Evolutionary conservation across 2,888 invertebrate species (phyloP), one percentile per base, ranked within the genome.

Genomic region (Drosophila bunnanda): DNA sequence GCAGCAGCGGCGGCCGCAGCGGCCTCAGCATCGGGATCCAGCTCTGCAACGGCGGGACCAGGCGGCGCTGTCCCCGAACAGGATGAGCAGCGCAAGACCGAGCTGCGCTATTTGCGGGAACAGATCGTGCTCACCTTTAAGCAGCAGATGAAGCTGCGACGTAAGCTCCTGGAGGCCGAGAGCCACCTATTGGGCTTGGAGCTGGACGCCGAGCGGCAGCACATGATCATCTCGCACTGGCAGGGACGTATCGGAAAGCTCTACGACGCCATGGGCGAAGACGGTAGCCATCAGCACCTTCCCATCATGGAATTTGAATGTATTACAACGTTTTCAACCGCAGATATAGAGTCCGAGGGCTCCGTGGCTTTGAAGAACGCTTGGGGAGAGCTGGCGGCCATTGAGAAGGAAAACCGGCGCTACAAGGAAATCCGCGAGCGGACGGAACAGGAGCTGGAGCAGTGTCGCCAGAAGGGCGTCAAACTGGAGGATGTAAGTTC

Each of bases 81-180:
- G 41, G 92, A 93, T 61, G 92, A 92, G 52, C 92, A 92, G 65
- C 90, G 92, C 9, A 93, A 91, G 71, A 88, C 93, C 0, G 94
- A 94, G 80, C 92, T 96, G 12, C 94, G 95, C 75, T 94, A 94
- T 28, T 92, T 98, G 25, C 94, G 97, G 41, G 97, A 97, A 84
- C 96, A 97, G 82, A 96, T 98, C 48, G 96, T 98, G 6, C 94
- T 96, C 0, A 96, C 97, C 0, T 98, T 98, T 91, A 97, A 97
- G 89, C 97, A 97, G 79, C 98, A 98, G 92, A 98, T 98, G 97
- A 95, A 97, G 75, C 93, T 98, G 38, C 94, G 98, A 80, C 94
- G 97, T 36, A 95, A 96, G 58, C 93, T 99, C 30, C 96, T 98
- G 95, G 98, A 98, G 91, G 94, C 98, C 13, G 98, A 98, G 92